Conservation (phyloP, 1,140 invertebrate genomes). For the Drepana arcuata region DNA sequence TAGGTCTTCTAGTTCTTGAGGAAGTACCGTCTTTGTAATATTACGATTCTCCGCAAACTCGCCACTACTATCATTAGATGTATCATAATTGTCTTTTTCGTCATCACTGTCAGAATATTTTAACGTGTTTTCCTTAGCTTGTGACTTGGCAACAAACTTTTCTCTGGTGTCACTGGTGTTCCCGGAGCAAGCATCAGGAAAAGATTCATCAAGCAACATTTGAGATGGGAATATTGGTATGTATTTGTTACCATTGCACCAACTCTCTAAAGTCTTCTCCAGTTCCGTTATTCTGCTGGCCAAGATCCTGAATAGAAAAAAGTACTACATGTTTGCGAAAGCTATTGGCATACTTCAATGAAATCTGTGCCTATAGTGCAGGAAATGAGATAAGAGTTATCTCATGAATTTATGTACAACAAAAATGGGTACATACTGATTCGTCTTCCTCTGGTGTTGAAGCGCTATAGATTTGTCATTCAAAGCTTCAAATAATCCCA, state of each 20-base stretch:
- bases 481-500: constrained; percentile 84
- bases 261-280: constrained; percentile 63
- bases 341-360: no score
- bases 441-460: constrained; percentile 88
- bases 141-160: constrained; percentile 16
- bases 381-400: no score
- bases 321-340: no score
- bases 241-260: constrained; percentile 59
- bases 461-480: constrained; percentile 89
- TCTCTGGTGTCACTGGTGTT: constrained; percentile 32
- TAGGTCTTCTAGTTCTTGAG: constrained; percentile 54
- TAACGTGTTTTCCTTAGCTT: constrained; percentile 19
- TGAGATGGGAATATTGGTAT: constrained; percentile 65
- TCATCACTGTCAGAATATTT: constrained; percentile 42
- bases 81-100: constrained; percentile 18
- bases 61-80: constrained; percentile 13
- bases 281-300: constrained; percentile 63
- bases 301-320: constrained; percentile 45
- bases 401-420: no score
- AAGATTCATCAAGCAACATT: constrained; percentile 61
- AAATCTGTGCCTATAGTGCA: no score
- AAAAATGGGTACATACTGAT: constrained; percentile 45
- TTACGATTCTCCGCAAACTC: constrained; percentile 17
- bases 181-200: constrained; percentile 35
- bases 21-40: constrained; percentile 42